phyloP scores from a whole-genome alignment of 2,888 invertebrate genomes.

The Trachelus iudaicus region DNA sequence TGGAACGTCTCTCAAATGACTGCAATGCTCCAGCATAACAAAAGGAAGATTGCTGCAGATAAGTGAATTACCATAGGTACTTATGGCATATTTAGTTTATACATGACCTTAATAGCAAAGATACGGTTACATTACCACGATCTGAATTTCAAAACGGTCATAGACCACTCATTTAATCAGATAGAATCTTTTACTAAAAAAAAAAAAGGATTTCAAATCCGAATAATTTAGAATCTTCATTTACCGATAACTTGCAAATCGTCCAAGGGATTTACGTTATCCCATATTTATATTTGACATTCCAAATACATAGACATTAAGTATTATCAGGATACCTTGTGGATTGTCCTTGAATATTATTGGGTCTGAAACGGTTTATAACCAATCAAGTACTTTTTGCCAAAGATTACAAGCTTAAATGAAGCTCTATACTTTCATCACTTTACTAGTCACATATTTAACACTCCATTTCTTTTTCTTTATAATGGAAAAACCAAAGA shows the following conservation, averaged over 20 bases:
- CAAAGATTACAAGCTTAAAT: constrained; percentile 25
- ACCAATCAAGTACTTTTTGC: constrained; percentile 22
- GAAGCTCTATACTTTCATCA: neutral
- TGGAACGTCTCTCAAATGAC: constrained; percentile 53
- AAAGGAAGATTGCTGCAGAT: neutral
- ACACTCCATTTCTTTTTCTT: neutral
- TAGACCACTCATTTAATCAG: neutral
- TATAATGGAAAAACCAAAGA: neutral
- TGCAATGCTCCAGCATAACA: constrained; percentile 58
- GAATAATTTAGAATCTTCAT: neutral
- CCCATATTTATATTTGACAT: neutral
- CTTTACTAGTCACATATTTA: neutral
- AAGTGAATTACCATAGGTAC: neutral
- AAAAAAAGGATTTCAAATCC: neutral
- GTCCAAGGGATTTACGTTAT: neutral
- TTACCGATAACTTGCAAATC: neutral
- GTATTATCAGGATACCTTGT: neutral
- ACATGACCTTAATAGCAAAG: neutral
- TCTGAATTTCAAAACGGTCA: neutral
- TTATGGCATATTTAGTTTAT: neutral
- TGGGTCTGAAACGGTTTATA: neutral
- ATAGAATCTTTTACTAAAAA: neutral
- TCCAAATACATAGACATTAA: neutral
- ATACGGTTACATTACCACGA: neutral
- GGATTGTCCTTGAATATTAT: neutral